Conservation (phyloP, 1,140 invertebrate genomes). For the Bradynema listronoti region DNA sequence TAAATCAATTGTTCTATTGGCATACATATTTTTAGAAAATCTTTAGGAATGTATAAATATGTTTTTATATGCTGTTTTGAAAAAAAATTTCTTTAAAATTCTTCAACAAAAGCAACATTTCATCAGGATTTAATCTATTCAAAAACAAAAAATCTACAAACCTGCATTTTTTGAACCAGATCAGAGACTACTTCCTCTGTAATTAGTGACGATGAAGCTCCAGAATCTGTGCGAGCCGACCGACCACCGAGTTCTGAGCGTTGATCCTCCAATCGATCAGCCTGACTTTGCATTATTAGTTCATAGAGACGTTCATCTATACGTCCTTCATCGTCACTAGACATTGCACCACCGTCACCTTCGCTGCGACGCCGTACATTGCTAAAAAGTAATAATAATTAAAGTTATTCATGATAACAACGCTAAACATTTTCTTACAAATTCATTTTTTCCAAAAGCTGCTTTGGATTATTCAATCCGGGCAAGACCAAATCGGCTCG, state of each 20-base stretch:
- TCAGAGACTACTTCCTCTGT: too few species aligned
- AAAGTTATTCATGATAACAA: not conserved
- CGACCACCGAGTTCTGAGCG: constrained; percentile 20
- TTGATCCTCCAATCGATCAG: constrained; percentile 28
- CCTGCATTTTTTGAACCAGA: too few species aligned
- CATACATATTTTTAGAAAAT: too few species aligned
- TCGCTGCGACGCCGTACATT: constrained; percentile 5
- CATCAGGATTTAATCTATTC: too few species aligned
- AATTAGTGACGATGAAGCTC: too few species aligned
- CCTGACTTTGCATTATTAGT: constrained; percentile 20
- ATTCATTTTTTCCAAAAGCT: constrained; percentile 18
- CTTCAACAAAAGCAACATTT: too few species aligned
- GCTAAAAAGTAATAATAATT: constrained; percentile 16
- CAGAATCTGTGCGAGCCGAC: too few species aligned
- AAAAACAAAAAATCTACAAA: too few species aligned
- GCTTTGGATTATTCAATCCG: constrained; percentile 15
- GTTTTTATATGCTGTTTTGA: too few species aligned
- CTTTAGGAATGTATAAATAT: too few species aligned
- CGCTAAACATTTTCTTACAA: constrained; percentile 8
- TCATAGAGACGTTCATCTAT: constrained; percentile 24
- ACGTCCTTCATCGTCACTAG: constrained; percentile 5
- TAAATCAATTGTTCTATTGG: too few species aligned
- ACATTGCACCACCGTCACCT: not conserved
- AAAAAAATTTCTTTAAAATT: too few species aligned
- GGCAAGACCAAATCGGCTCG: constrained; percentile 25